Evolutionary conservation across 2,888 invertebrate species (phyloP), one percentile per base, ranked within the genome.

Genomic region (Minunthozetes semirufus): DNA sequence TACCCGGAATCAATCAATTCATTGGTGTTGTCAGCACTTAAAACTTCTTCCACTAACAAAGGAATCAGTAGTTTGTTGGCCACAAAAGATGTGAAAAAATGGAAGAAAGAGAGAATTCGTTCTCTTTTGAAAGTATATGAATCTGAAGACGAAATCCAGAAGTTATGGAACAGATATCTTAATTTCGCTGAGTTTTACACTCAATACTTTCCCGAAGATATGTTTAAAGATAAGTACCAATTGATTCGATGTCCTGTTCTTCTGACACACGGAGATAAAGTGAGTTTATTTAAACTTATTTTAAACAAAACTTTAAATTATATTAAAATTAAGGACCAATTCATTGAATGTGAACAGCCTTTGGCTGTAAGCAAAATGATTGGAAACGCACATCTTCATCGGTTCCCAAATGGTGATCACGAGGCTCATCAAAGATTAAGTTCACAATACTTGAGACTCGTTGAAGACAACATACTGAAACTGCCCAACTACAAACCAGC

Each of bases 1-100:
- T 78, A 81, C 76, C 81, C 81, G 2, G 79, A 81, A 0, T 75
- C 78, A 6, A 80, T 83, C 9, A 73, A 79, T 9, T 81, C 80
- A 48, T 78, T 83, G 11, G 75, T 72, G 4, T 38, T 50, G 53
- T 29, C 17, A 6, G 25, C 29, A 1, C 1, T 72, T 9, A 48
- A 19, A 2, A 46, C 27, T 25, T 4, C 46, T 17, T 9, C 42
- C 42, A 9, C 42, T 6, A 42, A 42, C 42, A 42, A 42, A 42
- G 3, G 33, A 8, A 33, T n/a, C 42, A 9, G 8, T 9, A 42
- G 13, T 4, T 13, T 42, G 11, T 42, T 42, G 11, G 5, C 42
- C 13, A 13, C n/a, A 19, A 38, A 66, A 66, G 2, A 22, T 19
- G 33, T 42, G 11, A 19, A 66, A 1, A 22, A 66, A 19, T 66